Conservation (phyloP, 2,888 invertebrate species). For the Argynnis bischoffii region DNA sequence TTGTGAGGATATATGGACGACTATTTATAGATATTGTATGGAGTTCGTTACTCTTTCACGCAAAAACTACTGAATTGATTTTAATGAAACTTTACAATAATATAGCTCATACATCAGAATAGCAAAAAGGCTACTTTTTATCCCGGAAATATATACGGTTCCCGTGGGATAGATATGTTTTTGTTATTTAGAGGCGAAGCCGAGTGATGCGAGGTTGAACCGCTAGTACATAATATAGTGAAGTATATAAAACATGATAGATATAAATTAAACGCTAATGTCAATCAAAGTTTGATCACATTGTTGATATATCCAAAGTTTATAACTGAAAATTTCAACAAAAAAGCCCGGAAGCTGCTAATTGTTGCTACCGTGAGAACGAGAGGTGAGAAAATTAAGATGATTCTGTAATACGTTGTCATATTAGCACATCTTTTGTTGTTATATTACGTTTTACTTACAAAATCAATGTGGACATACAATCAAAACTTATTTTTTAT, state of each 20-base stretch:
- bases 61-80: no score
- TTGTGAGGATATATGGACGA: no score
- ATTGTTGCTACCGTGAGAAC: conserved; percentile 31
- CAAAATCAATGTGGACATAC: not conserved
- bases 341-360: conserved; percentile 31
- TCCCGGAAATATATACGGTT: no score
- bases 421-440: conserved; percentile 12
- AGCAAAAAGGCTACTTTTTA: no score
- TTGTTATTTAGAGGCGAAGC: no score
- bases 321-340: conserved; percentile 25
- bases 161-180: no score
- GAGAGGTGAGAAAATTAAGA: conserved; percentile 28
- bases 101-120: no score
- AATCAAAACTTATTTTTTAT: not conserved
- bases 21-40: no score
- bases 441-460: not conserved
- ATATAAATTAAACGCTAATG: not conserved
- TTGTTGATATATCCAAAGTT: conserved; percentile 16
- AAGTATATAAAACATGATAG: not conserved
- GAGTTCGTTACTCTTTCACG: no score
- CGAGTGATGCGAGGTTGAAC: no score
- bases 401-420: conserved; percentile 20
- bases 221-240: no score
- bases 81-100: no score
- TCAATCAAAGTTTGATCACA: not conserved